phyloP scores from a whole-genome alignment of 2,888 invertebrate species.

The Spilosoma lubricipeda region DNA sequence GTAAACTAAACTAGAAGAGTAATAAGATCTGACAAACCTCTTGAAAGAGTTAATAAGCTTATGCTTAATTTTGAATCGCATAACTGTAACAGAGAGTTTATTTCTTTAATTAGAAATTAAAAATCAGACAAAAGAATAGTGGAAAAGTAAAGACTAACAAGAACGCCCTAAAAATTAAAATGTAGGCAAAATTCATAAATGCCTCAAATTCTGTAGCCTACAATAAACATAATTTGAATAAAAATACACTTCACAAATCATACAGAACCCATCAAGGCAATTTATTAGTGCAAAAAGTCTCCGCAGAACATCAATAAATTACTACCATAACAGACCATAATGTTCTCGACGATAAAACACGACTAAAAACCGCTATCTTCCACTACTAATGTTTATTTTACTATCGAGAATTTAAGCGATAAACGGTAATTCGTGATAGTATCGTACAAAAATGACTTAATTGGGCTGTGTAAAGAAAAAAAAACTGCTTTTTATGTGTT shows the following conservation, averaged over 20 bases:
- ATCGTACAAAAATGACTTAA: not conserved
- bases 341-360: slow-evolving; percentile 3
- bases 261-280: not conserved
- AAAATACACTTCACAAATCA: not conserved
- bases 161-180: too few relatives aligned
- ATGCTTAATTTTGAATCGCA: too few relatives aligned
- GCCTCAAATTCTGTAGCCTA: not conserved
- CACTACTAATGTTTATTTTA: not conserved
- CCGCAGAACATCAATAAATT: slow-evolving; percentile 3
- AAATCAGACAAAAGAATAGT: too few relatives aligned
- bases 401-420: not conserved
- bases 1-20: too few relatives aligned
- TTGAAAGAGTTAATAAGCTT: not conserved
- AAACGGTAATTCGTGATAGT: not conserved
- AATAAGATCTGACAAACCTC: not conserved
- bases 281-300: slow-evolving; percentile 9
- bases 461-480: not conserved
- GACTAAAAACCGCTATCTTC: not conserved
- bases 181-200: too few relatives aligned
- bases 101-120: too few relatives aligned
- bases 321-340: slow-evolving; percentile 15
- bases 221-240: not conserved
- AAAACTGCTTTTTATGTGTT: not conserved
- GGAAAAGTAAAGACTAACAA: not conserved
- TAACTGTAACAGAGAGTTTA: not conserved